phyloP scores from a whole-genome alignment of 2,113 vertebrate species.

The Lynx canadensis region DNA sequence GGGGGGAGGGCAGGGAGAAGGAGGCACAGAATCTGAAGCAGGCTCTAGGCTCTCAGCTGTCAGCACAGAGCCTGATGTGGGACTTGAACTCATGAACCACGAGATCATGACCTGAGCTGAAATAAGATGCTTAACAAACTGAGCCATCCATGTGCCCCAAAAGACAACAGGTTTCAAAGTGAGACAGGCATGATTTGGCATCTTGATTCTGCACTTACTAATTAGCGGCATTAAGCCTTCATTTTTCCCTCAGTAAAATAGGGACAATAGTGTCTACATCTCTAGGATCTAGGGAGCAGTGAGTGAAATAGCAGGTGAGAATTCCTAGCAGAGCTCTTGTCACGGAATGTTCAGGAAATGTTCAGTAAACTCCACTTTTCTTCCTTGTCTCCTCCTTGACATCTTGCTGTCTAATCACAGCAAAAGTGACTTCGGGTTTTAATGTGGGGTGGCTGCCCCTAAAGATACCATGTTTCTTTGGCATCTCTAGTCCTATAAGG shows the following conservation, averaged over 20 bases:
- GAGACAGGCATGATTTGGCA: background rate
- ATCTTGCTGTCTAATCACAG: background rate
- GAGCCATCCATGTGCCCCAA: no score
- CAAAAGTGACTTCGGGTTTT: background rate
- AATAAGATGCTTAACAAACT: no score
- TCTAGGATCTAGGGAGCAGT: background rate
- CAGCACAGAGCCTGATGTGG: no score
- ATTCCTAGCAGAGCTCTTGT: background rate
- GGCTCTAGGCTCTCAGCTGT: no score
- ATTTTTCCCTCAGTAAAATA: background rate
- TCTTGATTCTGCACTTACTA: background rate
- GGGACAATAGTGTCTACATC: background rate
- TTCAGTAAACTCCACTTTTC: background rate
- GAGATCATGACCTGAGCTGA: no score
- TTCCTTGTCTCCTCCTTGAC: background rate
- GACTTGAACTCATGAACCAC: no score
- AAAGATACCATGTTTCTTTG: background rate
- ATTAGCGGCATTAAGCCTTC: background rate
- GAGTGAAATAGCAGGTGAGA: background rate
- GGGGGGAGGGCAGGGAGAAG: no score
- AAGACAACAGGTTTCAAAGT: background rate
- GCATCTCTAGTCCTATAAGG: background rate
- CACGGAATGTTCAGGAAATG: background rate
- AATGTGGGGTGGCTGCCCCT: background rate
- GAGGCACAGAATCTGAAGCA: no score